Conservation (phyloP, 2,888 invertebrate genomes). For the Taenaris catops region DNA sequence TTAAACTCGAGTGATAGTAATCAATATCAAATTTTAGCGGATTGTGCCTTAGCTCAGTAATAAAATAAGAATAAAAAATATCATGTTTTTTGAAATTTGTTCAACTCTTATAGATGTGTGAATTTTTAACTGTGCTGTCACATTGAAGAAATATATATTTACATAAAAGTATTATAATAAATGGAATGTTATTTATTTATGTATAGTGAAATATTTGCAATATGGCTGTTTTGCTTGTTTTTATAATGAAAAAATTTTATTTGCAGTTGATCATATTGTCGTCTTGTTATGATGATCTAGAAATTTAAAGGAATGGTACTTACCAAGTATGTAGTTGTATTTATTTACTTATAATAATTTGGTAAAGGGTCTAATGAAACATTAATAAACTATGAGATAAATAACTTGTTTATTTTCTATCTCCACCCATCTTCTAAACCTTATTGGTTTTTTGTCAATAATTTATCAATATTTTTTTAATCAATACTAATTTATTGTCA, state of each 20-base stretch:
- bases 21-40: conserved; percentile 61
- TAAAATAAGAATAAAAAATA: conserved; percentile 32
- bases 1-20: conserved; percentile 60
- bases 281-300: conserved; percentile 50
- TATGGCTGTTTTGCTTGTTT: conserved; percentile 72
- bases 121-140: conserved; percentile 46
- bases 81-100: conserved; percentile 40
- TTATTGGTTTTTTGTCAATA: too few relatives aligned
- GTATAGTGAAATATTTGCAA: conserved; percentile 43
- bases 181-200: conserved; percentile 44
- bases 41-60: conserved; percentile 76
- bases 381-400: conserved; percentile 73
- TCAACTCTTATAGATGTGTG: conserved; percentile 50
- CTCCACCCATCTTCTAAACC: too few relatives aligned
- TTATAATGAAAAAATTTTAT: conserved; percentile 56
- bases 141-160: conserved; percentile 38
- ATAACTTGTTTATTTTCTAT: conserved; percentile 35
- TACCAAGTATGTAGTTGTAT: conserved; percentile 75
- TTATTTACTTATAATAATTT: conserved; percentile 79
- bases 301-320: conserved; percentile 63
- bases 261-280: conserved; percentile 57
- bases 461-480: too few relatives aligned
- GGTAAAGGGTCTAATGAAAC: conserved; percentile 80
- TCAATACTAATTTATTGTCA: too few relatives aligned
- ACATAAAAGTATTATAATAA: conserved; percentile 33